Evolutionary conservation across 2,113 vertebrate species (phyloP).

Genomic region (Solenodon paradoxus): DNA sequence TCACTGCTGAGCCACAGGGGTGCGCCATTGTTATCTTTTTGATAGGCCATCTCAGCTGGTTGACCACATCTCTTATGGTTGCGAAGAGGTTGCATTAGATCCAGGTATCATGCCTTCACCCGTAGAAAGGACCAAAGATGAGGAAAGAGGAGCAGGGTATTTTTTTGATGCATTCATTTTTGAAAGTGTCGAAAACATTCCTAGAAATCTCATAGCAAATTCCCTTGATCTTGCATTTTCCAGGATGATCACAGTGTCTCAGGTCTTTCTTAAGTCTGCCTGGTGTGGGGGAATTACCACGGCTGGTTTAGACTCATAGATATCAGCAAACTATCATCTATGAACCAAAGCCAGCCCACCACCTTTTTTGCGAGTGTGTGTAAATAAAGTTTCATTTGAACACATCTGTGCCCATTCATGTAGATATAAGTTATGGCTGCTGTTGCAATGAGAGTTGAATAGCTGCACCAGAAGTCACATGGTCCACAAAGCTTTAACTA

Average conservation of each 20-base stretch:
- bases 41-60: neutral
- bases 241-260: neutral
- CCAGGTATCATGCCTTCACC: neutral
- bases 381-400: constrained; percentile 22
- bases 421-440: neutral
- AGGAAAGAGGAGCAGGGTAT: neutral
- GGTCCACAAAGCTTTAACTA: neutral
- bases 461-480: neutral
- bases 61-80: neutral
- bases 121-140: neutral
- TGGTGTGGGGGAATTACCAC: neutral
- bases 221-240: neutral
- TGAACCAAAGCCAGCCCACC: neutral
- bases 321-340: neutral
- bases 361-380: neutral
- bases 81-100: neutral
- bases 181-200: neutral
- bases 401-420: neutral
- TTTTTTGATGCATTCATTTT: neutral
- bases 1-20: too few species aligned
- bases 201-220: neutral
- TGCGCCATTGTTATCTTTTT: too few species aligned
- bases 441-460: neutral
- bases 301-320: neutral
- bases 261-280: neutral